Evolutionary conservation across 2,797 vertebrate genomes (phyloP).

Genomic region (Propithecus perrieri): DNA sequence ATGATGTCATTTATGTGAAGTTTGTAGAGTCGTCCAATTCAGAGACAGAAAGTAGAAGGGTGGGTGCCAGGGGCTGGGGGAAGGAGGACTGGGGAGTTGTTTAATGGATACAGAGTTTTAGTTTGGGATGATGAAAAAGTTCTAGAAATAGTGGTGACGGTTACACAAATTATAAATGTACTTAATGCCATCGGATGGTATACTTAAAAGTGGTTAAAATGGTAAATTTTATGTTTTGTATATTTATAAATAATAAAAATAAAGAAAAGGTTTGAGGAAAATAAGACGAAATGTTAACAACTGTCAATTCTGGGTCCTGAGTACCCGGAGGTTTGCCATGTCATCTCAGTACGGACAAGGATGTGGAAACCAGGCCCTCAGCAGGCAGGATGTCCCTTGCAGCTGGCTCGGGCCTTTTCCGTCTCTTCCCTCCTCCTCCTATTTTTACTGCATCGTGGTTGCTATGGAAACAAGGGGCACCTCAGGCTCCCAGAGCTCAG

Average conservation of each 20-base stretch:
- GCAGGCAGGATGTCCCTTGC: background rate
- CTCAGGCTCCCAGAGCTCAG: conserved; percentile 59
- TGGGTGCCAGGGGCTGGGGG: background rate
- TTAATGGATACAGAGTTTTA: background rate
- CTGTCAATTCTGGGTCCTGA: background rate
- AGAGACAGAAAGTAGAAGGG: background rate
- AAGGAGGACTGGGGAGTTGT: background rate
- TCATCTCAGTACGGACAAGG: background rate
- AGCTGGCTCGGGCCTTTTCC: background rate
- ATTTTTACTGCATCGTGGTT: conserved; percentile 46
- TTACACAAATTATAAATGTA: background rate
- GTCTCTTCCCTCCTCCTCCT: background rate
- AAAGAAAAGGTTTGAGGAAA: background rate
- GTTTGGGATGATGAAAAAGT: background rate
- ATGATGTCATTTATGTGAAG: background rate
- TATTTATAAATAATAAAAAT: background rate
- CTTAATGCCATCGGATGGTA: background rate
- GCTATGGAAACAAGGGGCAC: conserved; percentile 70
- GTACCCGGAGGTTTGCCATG: background rate
- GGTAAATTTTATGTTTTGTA: background rate
- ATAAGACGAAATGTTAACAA: background rate
- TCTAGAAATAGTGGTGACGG: background rate
- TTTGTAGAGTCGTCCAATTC: background rate
- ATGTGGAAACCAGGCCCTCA: background rate
- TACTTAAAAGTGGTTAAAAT: background rate